Conservation (phyloP, 2,113 vertebrate genomes). For the Siphamia tubifer region DNA sequence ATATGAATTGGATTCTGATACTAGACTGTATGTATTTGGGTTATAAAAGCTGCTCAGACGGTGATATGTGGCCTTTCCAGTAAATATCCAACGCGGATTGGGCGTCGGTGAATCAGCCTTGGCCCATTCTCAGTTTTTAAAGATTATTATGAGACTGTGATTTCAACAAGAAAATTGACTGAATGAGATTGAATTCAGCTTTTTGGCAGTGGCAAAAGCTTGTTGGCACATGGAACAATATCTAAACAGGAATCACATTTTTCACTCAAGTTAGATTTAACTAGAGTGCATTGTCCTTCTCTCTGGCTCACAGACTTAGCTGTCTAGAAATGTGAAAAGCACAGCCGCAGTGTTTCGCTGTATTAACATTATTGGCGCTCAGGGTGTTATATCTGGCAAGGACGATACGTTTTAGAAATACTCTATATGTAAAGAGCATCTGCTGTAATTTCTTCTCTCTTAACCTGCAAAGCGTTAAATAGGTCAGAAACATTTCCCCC, state of each 20-base stretch:
- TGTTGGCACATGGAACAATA: slow-evolving; percentile 68
- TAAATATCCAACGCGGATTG: slow-evolving; percentile 45
- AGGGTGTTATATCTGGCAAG: slow-evolving; percentile 73
- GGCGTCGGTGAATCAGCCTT: slow-evolving; percentile 59
- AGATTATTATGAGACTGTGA: slow-evolving; percentile 62
- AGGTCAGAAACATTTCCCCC: slow-evolving; percentile 69
- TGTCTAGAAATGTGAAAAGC: slow-evolving; percentile 67
- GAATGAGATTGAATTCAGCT: slow-evolving; percentile 63
- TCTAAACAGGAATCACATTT: slow-evolving; percentile 75
- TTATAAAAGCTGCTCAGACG: slow-evolving; percentile 47
- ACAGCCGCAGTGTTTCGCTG: slow-evolving; percentile 49
- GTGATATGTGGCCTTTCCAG: slow-evolving; percentile 53
- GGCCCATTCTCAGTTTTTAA: slow-evolving; percentile 39
- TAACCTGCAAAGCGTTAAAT: slow-evolving; percentile 69
- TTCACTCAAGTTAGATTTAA: slow-evolving; percentile 71
- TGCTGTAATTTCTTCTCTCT: slow-evolving; percentile 56
- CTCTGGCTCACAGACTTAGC: slow-evolving; percentile 65
- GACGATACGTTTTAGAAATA: slow-evolving; percentile 57
- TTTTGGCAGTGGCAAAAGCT: slow-evolving; percentile 66
- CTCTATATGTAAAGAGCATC: slow-evolving; percentile 57
- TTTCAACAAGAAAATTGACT: slow-evolving; percentile 64
- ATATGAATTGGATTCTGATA: slow-evolving; percentile 54
- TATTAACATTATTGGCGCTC: slow-evolving; percentile 62
- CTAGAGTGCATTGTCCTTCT: slow-evolving; percentile 72
- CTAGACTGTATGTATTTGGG: slow-evolving; percentile 50